Evolutionary conservation across 2,113 vertebrate species (phyloP), one percentile per base, ranked within the genome.

Genomic region (Callaeas wilsoni): DNA sequence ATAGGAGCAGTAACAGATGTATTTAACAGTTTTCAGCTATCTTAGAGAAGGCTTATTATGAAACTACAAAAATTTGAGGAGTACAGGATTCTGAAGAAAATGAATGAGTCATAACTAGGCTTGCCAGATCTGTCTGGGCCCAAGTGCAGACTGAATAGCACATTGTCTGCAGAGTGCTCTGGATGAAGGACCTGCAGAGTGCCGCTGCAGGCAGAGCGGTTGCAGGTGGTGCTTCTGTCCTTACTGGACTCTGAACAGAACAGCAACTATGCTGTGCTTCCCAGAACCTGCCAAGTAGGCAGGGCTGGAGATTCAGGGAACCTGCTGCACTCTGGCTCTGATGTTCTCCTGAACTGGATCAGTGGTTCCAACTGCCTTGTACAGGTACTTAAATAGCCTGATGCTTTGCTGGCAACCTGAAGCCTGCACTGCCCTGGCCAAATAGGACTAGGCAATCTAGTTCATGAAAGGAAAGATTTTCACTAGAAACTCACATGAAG

Each of bases 41-140:
- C 79, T 88, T 77, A 63, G 68, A 84, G 71, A 50, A 89, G 73
- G 44, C 69, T 89, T 95, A 93, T 93, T 96, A 59, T 82, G 80
- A 95, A 94, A 89, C 74, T 80, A 83, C 60, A 91, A 87, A 81
- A 92, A 91, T n/a, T 19, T 71, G 77, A 89, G 89, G 80, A 92
- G 74, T 76, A 70, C 59, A 76, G 87, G 49, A 68, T 94, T 91
- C 89, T 95, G 49, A 89, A 91, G 90, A 93, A 96, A 93, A 87
- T 6, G 7, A 84, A 8, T 95, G 95, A 94, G 59, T 96, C 95
- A 92, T 86, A 92, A 46, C 59, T 39, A 55, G 59, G 4, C 57
- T 80, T 88, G 92, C 88, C 95, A 97, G 71, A 94, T 94, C 63
- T 86, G 46, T 67, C 79, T 97, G 79, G 79, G 52, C 68, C 37